Evolutionary conservation across 2,113 vertebrate genomes (phyloP).

Genomic region (Callaeas wilsoni): DNA sequence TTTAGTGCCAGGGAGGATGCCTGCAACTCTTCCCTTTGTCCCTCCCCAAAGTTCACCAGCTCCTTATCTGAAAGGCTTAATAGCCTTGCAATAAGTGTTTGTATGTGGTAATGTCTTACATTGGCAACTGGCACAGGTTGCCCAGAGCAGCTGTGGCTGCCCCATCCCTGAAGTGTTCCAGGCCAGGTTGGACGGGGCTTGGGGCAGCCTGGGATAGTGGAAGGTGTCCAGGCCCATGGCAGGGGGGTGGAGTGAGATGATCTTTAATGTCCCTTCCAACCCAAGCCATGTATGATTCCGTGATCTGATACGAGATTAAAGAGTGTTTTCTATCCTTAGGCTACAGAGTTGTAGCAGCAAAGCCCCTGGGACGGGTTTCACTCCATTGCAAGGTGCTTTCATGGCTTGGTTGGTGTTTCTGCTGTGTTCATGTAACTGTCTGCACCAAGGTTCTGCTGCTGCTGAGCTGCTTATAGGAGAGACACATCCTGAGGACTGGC

Average conservation of each 20-base stretch:
- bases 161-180: not conserved
- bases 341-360: not conserved
- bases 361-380: not conserved
- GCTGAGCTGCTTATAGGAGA: not conserved
- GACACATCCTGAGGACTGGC: not conserved
- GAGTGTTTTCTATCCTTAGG: not conserved
- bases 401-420: not conserved
- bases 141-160: not conserved
- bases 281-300: not conserved
- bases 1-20: not conserved
- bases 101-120: not conserved
- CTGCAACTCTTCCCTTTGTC: not conserved
- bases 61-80: not conserved
- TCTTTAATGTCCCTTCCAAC: not conserved
- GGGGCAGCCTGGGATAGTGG: not conserved
- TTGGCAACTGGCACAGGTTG: not conserved
- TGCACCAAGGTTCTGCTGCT: not conserved
- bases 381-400: not conserved
- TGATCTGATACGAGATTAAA: not conserved
- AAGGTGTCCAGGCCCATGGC: not conserved
- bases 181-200: not conserved
- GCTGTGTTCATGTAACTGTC: not conserved
- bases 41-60: not conserved
- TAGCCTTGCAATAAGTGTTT: not conserved
- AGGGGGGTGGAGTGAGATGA: not conserved